Evolutionary conservation across 2,113 vertebrate genomes (phyloP), one percentile per base, ranked within the genome.

Genomic region (Sporophila hypoxantha): DNA sequence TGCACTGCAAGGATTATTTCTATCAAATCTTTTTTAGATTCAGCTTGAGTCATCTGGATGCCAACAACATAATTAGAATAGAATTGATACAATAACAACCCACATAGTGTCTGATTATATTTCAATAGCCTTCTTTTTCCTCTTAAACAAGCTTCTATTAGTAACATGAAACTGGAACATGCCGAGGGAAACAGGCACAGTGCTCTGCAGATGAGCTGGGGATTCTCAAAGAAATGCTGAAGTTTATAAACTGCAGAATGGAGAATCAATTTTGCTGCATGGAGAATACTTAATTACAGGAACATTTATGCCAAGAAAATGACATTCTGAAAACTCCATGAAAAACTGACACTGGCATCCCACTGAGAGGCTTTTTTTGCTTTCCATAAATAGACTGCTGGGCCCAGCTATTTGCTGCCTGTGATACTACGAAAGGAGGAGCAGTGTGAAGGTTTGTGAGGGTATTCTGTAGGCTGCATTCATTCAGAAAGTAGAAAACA

Each of bases 181-280:
- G 59, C 62, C 21, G 7, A 84, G 61, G 41, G 71, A 93, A 85
- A 56, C 70, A 50, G 76, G 66, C 61, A 34, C 39, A 70, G 37
- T 8, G 47, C 55, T 94, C 88, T 93, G 87, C 81, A 92, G 81
- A 95, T 92, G 87, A 91, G 78, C 82, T 66, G 66, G 55, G 76
- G 69, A 75, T 88, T 87, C 91, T 85, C 87, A 94, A 70, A 88
- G 68, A 93, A 91, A 92, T 68, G 65, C 66, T 81, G 25, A 53
- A 94, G 92, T 93, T 96, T 96, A 93, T 91, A 93, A 95, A 91
- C 91, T 92, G 82, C 90, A 94, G 90, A 93, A 87, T 76, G 69
- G 83, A 93, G 87, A 94, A 95, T 95, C 92, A 96, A 96, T 93
- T 95, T 92, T 92, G 53, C 66, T 85, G 70, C 73, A 77, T 55